Evolutionary conservation across 2,888 invertebrate genomes (phyloP), one percentile per base, ranked within the genome.

Genomic region (Hesperia comma): DNA sequence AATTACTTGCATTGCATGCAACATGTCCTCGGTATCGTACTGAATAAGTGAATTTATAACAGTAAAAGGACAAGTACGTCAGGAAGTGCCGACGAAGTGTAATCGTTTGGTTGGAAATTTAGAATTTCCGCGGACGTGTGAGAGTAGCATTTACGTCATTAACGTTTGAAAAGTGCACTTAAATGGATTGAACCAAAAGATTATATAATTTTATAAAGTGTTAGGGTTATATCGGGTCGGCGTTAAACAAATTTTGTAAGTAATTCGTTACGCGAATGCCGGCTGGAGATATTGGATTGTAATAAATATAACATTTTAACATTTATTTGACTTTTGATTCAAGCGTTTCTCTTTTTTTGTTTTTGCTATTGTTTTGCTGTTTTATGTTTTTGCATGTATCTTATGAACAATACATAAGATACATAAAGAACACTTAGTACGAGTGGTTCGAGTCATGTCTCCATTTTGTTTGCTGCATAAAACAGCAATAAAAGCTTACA

Each of bases 281-380:
- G 88, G 82, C 83, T 79, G 82, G 81, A 86, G 77, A 87, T 90
- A 88, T 90, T 88, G 85, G 88, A 92, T 90, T 91, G 91, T 92
- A 92, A 91, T 92, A 88, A 92, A 92, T 92, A 92, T 91, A 92
- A 91, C 92, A 91, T 90, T 92, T 91, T 91, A 92, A 91, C 90
- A 91, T 87, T 90, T 81, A 53, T 70, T 46, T 68, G 66, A 77
- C 75, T 82, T 87, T 87, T 89, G 80, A 83, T 85, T 81, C 41
- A 14, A 46, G 15, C 8, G 43, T 17, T 46, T 46, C 43, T 46
- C 43, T 17, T 46, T 46, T 43, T 46, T 14, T 46, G 37, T 12
- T 37, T 10, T 37, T 12, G 37, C n/a, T n/a, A 37, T 10, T 2
- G 12, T 10, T 37, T 10, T 37, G 12, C 37, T 8, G 8, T 37